phyloP scores from a whole-genome alignment of 2,888 invertebrate genomes.

The Gryllus longicercus region DNA sequence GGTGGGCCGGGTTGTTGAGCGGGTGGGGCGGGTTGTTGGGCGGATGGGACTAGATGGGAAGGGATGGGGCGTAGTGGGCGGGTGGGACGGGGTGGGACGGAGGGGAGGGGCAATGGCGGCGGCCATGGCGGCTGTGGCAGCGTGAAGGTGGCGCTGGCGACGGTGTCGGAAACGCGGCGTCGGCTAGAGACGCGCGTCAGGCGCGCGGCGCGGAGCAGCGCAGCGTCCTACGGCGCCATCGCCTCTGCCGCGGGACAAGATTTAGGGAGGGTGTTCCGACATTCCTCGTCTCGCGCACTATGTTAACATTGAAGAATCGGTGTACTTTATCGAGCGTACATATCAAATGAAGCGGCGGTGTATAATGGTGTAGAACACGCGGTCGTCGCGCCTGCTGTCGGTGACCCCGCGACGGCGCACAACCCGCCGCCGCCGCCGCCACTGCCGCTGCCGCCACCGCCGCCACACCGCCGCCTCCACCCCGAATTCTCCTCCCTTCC shows the following conservation, averaged over 20 bases:
- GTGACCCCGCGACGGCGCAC: too few species aligned
- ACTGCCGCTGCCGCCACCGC: too few species aligned
- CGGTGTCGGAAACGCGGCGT: not conserved
- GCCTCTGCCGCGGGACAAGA: not conserved
- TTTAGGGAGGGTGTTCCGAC: conserved; percentile 17
- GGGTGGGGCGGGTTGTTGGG: not conserved
- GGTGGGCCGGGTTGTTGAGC: not conserved
- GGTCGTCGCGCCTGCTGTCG: too few species aligned
- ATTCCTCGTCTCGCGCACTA: conserved; percentile 17
- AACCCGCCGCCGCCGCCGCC: too few species aligned
- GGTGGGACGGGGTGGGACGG: fast-evolving
- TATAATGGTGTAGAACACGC: not conserved
- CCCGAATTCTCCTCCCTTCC: not conserved
- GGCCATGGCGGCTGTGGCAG: not conserved
- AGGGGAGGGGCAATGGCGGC: not conserved
- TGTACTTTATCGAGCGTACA: conserved; percentile 17
- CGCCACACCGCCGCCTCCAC: too few species aligned
- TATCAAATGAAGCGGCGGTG: conserved; percentile 17
- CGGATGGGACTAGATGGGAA: too few species aligned
- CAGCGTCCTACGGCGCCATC: not conserved
- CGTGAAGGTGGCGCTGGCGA: not conserved
- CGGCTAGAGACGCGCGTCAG: not conserved
- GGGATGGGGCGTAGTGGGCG: too few species aligned
- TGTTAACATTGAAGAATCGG: conserved; percentile 17
- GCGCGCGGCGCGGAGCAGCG: too few species aligned